Percentiles rank a stretch among this genome's conserved stretches.
Conservation (phyloP, 2,888 invertebrate species). For the Drosophila diplacantha region DNA sequence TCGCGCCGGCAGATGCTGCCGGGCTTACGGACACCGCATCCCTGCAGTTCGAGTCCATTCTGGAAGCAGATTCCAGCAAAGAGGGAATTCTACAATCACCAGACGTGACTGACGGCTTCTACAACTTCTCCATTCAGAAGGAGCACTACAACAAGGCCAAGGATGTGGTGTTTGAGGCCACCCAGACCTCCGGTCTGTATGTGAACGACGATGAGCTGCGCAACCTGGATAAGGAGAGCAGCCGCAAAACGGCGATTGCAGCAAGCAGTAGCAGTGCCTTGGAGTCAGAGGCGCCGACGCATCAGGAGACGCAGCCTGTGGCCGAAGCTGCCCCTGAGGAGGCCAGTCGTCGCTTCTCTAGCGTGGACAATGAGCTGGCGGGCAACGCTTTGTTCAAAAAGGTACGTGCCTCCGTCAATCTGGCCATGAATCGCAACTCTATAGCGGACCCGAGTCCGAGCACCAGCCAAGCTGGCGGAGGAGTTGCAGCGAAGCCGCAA, state of each 20-base stretch:
- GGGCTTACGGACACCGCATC: constrained; percentile 76
- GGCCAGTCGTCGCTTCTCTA: constrained; percentile 34
- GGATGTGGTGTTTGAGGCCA: constrained; percentile 68
- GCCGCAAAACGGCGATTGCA: constrained; percentile 41
- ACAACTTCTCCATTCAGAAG: constrained; percentile 77
- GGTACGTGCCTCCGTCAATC: constrained; percentile 76
- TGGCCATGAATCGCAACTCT: constrained; percentile 68
- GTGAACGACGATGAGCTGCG: constrained; percentile 75
- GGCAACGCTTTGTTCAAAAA: constrained; percentile 77
- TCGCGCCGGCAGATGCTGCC: constrained; percentile 58
- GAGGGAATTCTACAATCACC: constrained; percentile 74
- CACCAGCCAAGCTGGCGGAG: constrained; percentile 17
- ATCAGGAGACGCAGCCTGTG: constrained; percentile 33
- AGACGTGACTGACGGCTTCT: constrained; percentile 77
- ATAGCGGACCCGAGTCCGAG: constrained; percentile 25
- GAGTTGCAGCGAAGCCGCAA: constrained; percentile 46
- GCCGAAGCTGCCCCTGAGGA: constrained; percentile 30
- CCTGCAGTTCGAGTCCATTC: constrained; percentile 77
- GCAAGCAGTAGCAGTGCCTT: constrained; percentile 44
- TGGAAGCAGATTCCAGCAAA: constrained; percentile 75
- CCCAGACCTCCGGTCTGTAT: constrained; percentile 73
- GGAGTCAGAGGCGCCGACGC: constrained; percentile 29
- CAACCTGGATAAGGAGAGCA: constrained; percentile 74
- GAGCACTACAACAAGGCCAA: constrained; percentile 76
- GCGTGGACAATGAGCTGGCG: constrained; percentile 73